phyloP scores from a whole-genome alignment of 2,797 vertebrate genomes.

The Erpetoichthys calabaricus region DNA sequence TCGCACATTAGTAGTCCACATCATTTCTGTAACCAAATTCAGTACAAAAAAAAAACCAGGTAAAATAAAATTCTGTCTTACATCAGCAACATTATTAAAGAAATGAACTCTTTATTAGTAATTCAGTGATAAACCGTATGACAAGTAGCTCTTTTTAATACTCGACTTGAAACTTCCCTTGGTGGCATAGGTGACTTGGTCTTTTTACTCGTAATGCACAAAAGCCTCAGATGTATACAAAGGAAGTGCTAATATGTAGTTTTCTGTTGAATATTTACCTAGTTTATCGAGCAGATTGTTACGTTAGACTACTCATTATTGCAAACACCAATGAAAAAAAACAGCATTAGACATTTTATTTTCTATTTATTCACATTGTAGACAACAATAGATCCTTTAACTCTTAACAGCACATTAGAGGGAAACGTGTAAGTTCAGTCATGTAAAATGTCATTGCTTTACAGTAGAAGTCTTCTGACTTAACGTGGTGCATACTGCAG shows the following conservation, averaged over 20 bases:
- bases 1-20: slow-evolving; percentile 33
- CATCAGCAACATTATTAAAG: slow-evolving; percentile 39
- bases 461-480: slow-evolving; percentile 50
- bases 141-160: slow-evolving; percentile 30
- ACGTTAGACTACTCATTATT: slow-evolving; percentile 30
- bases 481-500: slow-evolving; percentile 57
- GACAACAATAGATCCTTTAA: slow-evolving; percentile 40
- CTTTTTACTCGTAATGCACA: slow-evolving; percentile 34
- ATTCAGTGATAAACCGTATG: slow-evolving; percentile 39
- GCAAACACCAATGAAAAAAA: slow-evolving; percentile 42
- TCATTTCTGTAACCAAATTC: slow-evolving; percentile 45
- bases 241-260: slow-evolving; percentile 36
- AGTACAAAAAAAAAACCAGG: not conserved
- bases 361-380: slow-evolving; percentile 35
- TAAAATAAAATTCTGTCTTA: slow-evolving; percentile 19
- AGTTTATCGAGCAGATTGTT: slow-evolving; percentile 36
- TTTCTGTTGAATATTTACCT: slow-evolving; percentile 47
- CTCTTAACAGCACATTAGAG: slow-evolving; percentile 49
- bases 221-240: slow-evolving; percentile 31
- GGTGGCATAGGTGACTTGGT: slow-evolving; percentile 39
- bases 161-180: slow-evolving; percentile 33
- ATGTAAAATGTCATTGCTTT: slow-evolving; percentile 44
- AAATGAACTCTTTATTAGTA: slow-evolving; percentile 36
- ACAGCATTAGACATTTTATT: slow-evolving; percentile 2
- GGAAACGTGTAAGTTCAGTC: slow-evolving; percentile 43